A percentile compares a stretch with the other conserved stretches of the same genome.
Conservation (phyloP, 2,888 invertebrate species). For the Caenorhabditis sp. region DNA sequence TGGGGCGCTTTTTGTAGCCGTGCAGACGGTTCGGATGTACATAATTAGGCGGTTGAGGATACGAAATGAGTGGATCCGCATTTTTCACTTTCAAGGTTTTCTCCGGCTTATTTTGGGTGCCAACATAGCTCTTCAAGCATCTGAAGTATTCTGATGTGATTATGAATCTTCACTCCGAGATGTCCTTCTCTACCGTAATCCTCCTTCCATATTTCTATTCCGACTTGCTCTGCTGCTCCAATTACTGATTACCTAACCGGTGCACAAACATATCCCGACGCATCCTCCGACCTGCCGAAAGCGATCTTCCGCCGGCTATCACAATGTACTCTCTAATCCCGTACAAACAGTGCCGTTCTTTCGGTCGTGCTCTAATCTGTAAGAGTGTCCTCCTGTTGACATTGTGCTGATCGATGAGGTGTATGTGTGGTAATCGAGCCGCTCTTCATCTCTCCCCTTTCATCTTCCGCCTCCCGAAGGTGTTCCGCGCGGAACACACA, state of each 20-base stretch:
- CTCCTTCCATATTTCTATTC: too few species aligned
- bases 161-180: too few species aligned
- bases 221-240: too few species aligned
- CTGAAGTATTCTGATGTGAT: too few species aligned
- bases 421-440: slow-evolving; percentile 49
- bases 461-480: slow-evolving; percentile 8
- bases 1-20: slow-evolving; percentile 26
- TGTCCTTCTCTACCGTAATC: too few species aligned
- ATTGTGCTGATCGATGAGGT: slow-evolving; percentile 54
- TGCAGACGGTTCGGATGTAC: neutral
- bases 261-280: neutral
- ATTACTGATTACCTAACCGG: neutral
- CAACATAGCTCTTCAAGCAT: too few species aligned
- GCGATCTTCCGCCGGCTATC: neutral
- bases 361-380: slow-evolving; percentile 49
- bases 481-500: slow-evolving; percentile 28
- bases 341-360: slow-evolving; percentile 28
- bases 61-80: slow-evolving; percentile 4
- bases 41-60: slow-evolving; percentile 24
- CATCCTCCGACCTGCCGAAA: neutral
- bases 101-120: neutral
- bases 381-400: slow-evolving; percentile 58
- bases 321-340: slow-evolving; percentile 26
- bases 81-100: slow-evolving; percentile 19
- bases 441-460: slow-evolving; percentile 22